These are phyloP conservation scores for Zalophus californianus DNA, from an alignment of 2,797 vertebrate genomes.

Conservation along the genomic window DNA sequence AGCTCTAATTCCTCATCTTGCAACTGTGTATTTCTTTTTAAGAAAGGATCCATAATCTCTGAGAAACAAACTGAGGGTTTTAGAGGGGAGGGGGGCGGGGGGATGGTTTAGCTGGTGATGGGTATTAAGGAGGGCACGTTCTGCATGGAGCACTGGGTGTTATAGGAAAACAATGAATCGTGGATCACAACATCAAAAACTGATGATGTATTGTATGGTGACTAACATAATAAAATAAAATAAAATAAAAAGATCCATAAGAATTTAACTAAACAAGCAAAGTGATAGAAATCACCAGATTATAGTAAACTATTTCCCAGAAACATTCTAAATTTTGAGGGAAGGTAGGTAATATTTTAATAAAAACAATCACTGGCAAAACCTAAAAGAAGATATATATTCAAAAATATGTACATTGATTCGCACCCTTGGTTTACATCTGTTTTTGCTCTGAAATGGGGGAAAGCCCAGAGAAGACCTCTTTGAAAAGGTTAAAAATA, in stretches of 20 bases:
- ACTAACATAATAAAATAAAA: too few species aligned
- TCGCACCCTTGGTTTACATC: constrained; percentile 64
- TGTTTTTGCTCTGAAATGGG: constrained; percentile 78
- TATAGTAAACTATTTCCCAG: constrained; percentile 84
- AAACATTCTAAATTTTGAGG: constrained; percentile 80
- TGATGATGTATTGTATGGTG: too few species aligned
- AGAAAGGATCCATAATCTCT: background rate
- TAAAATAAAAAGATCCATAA: background rate
- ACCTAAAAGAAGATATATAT: constrained; percentile 53
- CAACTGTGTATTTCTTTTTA: constrained; percentile 53
- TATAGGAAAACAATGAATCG: too few species aligned
- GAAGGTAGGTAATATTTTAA: constrained; percentile 75
- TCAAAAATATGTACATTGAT: constrained; percentile 55
- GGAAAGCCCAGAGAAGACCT: constrained; percentile 83
- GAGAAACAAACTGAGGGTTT: too few species aligned
- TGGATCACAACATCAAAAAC: too few species aligned
- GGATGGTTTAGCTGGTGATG: too few species aligned
- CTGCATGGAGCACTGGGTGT: too few species aligned
- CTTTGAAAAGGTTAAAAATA: constrained; percentile 70
- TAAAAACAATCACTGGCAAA: constrained; percentile 59
- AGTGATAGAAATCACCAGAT: constrained; percentile 80
- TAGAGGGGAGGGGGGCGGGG: too few species aligned
- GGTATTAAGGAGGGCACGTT: too few species aligned
- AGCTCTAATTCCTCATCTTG: constrained; percentile 65
- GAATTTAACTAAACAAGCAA: constrained; percentile 66